These are phyloP conservation scores for Dreissena rostriformis DNA, from an alignment of 1,140 invertebrate species.

Conservation along the genomic window DNA sequence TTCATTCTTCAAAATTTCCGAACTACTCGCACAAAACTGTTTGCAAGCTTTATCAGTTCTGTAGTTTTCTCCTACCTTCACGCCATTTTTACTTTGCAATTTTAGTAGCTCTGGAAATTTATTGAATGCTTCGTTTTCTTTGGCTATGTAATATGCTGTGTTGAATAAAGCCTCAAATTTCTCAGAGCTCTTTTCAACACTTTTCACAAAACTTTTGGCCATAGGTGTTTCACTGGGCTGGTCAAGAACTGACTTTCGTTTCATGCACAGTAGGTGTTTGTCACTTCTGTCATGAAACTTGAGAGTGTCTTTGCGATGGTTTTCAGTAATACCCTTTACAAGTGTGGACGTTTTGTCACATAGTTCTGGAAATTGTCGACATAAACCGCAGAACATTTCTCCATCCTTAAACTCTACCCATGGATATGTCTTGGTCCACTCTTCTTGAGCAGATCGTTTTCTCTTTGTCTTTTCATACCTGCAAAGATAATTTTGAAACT, in stretches of 20 bases:
- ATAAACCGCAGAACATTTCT: conserved; percentile 5
- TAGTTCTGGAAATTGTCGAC: conserved; percentile 8
- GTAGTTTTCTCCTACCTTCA: conserved; percentile 13
- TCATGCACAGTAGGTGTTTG: conserved; percentile 6
- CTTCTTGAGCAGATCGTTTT: neutral
- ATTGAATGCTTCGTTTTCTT: conserved; percentile 26
- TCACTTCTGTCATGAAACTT: conserved; percentile 23
- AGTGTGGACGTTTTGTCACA: conserved; percentile 12
- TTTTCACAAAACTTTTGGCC: conserved; percentile 20
- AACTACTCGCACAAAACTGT: too few relatives aligned
- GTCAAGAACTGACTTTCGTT: neutral
- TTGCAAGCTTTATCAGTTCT: too few relatives aligned
- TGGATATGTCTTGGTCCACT: neutral
- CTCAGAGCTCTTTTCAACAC: neutral
- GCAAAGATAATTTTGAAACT: neutral
- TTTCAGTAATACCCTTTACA: neutral
- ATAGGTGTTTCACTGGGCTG: conserved; percentile 6
- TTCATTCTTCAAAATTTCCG: too few relatives aligned
- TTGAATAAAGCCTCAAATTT: conserved; percentile 19
- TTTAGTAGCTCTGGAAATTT: conserved; percentile 17
- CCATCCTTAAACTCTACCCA: conserved; percentile 16
- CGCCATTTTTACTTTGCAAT: conserved; percentile 17
- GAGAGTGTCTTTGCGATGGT: neutral
- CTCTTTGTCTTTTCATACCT: conserved; percentile 16
- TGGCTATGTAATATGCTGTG: conserved; percentile 33